Base-by-base conservation (phyloP, 2,113 vertebrate genomes). In the Syngnathoides biaculeatus region DNA sequence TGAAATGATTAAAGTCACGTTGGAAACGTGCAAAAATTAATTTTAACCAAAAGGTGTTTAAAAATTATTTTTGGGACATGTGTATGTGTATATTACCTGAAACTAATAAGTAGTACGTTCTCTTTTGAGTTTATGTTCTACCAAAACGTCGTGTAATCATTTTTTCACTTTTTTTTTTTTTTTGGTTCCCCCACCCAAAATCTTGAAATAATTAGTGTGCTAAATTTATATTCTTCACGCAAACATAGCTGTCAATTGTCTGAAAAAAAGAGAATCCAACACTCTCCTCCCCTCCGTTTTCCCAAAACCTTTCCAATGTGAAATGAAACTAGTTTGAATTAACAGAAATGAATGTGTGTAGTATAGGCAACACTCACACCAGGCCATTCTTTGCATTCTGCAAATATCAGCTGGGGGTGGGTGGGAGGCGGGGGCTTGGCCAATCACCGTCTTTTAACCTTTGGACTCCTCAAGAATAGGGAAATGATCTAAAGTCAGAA, bases 401-500 rank as follows among this genome's bases (percentile, higher is more conserved):
- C 64, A 78, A 79, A 84, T 72, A 80, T 87, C 61, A 75, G 75
- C 71, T 69, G 78, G 69, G 72, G 82, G 68, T 26, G 60, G 40
- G 17, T 43, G n/a, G 40, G 13, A 62, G 60, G 39, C 43, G 60
- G 60, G 60, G 60, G 60, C 71, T 82, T 56, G 65, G 76, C 82
- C 83, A 85, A 73, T 87, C 83, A 77, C 71, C 47, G 45, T 66
- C 67, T 66, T 78, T 89, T 62, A 86, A 89, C 84, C 87, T 91
- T 82, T 90, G 84, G 88, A 83, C 88, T 75, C 68, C 5, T 61
- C 76, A 77, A 81, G 74, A 80, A 85, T 70, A 67, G 85, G 55
- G 81, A 84, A 86, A 83, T 84, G 78, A 76, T 71, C 7, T 56
- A 79, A 62, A 64, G 64, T 65, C 56, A 19, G 35, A 48, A 26